phyloP scores from a whole-genome alignment of 1,140 invertebrate species.

The Apolygus lucorum region DNA sequence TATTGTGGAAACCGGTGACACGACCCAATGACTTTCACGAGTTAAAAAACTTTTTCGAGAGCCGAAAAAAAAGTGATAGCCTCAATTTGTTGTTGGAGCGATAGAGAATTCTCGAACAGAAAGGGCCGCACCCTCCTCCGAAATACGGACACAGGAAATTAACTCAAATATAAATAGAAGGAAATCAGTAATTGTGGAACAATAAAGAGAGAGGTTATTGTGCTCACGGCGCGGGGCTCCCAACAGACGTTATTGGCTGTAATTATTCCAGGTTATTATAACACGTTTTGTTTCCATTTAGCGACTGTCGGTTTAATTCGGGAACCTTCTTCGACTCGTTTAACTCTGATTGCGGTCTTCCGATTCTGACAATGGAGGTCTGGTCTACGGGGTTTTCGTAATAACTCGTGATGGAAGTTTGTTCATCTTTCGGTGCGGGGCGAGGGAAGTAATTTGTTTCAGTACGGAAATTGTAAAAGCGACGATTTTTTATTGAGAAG shows the following conservation, averaged over 20 bases:
- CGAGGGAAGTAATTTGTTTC: no score
- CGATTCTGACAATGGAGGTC: no score
- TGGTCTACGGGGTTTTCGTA: no score
- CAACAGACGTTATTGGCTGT: constrained; percentile 20
- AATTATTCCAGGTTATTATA: constrained; percentile 22
- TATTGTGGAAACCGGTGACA: constrained; percentile 19
- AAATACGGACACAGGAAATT: constrained; percentile 25
- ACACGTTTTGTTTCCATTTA: constrained; percentile 23
- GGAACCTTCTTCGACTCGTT: background rate
- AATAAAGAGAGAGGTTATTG: constrained; percentile 17
- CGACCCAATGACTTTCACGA: constrained; percentile 15
- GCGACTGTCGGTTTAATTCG: background rate
- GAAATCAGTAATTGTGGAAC: constrained; percentile 29
- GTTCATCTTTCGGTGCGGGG: no score
- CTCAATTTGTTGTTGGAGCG: constrained; percentile 18
- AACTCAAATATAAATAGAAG: constrained; percentile 28
- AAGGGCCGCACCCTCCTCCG: constrained; percentile 21
- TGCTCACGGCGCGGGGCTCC: background rate
- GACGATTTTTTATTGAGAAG: no score
- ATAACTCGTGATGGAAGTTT: no score
- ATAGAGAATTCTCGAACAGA: background rate
- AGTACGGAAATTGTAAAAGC: no score
- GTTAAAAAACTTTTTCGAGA: background rate
- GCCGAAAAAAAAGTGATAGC: background rate
- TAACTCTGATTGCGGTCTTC: constrained; percentile 11